Evolutionary conservation across 1,140 invertebrate species (phyloP).

Genomic region (Apis florea): DNA sequence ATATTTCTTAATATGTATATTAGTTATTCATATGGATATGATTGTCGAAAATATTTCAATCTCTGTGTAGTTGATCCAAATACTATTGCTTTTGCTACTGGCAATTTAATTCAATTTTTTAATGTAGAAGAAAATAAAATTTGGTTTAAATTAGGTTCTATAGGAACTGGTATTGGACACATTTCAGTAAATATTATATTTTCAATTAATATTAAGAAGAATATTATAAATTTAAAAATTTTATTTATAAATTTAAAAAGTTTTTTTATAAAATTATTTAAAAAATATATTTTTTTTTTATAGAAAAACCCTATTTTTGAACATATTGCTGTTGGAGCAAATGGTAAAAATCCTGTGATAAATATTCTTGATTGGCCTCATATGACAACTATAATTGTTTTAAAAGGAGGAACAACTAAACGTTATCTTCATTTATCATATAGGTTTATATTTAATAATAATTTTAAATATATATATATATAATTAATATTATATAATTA

Average conservation of each 20-base stretch:
- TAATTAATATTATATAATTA: neutral
- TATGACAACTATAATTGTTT: conserved; percentile 86
- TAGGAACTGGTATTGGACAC: conserved; percentile 89
- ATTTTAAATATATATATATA: no score
- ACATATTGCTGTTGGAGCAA: conserved; percentile 90
- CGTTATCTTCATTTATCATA: conserved; percentile 89
- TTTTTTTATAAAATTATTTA: neutral
- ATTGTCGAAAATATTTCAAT: conserved; percentile 90
- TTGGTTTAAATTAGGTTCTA: conserved; percentile 86
- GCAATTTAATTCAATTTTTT: conserved; percentile 90
- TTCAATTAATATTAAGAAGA: neutral
- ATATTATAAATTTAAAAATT: neutral
- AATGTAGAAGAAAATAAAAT: conserved; percentile 84
- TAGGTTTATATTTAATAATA: conserved; percentile 78
- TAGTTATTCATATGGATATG: conserved; percentile 93
- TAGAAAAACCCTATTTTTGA: conserved; percentile 87
- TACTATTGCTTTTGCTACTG: conserved; percentile 88
- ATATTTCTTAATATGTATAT: conserved; percentile 33
- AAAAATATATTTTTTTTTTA: neutral
- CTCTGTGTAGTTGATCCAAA: conserved; percentile 87
- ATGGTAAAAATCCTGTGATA: conserved; percentile 86
- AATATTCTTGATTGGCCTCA: conserved; percentile 91
- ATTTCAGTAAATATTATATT: conserved; percentile 83
- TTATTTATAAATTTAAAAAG: neutral
- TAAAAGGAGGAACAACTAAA: conserved; percentile 86